These are phyloP conservation scores for Pachycephala philippinensis DNA, from an alignment of 2,113 vertebrate species.

Conservation along the genomic window DNA sequence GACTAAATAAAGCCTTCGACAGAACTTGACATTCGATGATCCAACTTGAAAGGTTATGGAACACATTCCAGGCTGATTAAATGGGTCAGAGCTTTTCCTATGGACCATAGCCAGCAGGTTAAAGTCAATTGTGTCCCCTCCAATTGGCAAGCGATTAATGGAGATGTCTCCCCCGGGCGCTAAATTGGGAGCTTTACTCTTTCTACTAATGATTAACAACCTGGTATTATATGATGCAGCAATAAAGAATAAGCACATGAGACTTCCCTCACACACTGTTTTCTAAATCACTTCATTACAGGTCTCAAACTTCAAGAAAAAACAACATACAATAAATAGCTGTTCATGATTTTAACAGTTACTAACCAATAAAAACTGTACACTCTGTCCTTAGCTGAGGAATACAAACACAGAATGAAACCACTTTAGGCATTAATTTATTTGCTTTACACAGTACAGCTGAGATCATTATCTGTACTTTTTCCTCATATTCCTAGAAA, in stretches of 20 bases:
- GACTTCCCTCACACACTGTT: not conserved
- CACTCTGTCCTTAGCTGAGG: not conserved
- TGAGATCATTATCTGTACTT: not conserved
- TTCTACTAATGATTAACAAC: slow-evolving; percentile 65
- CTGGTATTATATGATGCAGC: slow-evolving; percentile 14
- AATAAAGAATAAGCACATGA: slow-evolving; percentile 15
- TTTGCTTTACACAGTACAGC: not conserved
- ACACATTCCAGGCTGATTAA: slow-evolving; percentile 74
- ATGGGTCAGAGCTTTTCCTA: slow-evolving; percentile 70
- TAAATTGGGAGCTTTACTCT: slow-evolving; percentile 60
- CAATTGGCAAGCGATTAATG: slow-evolving; percentile 73
- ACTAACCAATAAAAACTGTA: not conserved
- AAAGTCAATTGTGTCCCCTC: slow-evolving; percentile 75
- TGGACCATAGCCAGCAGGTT: slow-evolving; percentile 72
- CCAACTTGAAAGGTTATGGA: slow-evolving; percentile 74
- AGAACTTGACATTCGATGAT: slow-evolving; percentile 60
- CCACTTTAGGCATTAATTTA: not conserved
- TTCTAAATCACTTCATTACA: not conserved
- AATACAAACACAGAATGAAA: not conserved
- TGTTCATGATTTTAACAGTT: not conserved
- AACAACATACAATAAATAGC: not conserved
- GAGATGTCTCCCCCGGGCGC: slow-evolving; percentile 40
- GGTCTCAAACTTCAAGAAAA: not conserved
- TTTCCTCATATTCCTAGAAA: not conserved
- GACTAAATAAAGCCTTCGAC: slow-evolving; percentile 63